Conservation (phyloP, 2,797 vertebrate species). For the Leptatherina wallacei region DNA sequence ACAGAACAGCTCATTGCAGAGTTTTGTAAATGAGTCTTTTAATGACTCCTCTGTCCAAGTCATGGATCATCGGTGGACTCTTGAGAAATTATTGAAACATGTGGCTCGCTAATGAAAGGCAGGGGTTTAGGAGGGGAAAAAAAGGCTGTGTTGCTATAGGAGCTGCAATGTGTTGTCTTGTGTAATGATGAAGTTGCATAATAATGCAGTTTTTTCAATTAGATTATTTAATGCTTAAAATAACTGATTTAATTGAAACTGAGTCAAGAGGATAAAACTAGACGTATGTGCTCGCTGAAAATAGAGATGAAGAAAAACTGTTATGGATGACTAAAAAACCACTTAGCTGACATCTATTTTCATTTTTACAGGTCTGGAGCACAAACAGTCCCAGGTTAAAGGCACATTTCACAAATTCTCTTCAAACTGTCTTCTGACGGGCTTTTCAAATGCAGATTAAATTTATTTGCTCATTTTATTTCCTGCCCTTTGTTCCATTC, state of each 20-base stretch:
- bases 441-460: constrained; percentile 71
- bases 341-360: not conserved
- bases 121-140: not conserved
- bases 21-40: constrained; percentile 45
- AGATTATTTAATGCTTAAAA: not conserved
- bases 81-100: constrained; percentile 43
- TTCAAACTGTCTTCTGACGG: constrained; percentile 45
- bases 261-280: too few species aligned
- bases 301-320: not conserved
- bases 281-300: not conserved
- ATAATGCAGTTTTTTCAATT: not conserved
- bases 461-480: constrained; percentile 53
- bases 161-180: not conserved
- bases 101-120: constrained; percentile 13
- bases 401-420: constrained; percentile 42
- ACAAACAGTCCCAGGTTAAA: constrained; percentile 52
- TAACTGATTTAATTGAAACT: not conserved
- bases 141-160: constrained; percentile 1
- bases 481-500: constrained; percentile 33
- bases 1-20: constrained; percentile 19
- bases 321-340: too few species aligned
- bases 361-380: constrained; percentile 13
- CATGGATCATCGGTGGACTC: constrained; percentile 32
- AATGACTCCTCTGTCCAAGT: constrained; percentile 31
- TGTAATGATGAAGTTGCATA: not conserved